These are phyloP conservation scores for Frankliniella fusca DNA, from an alignment of 2,888 invertebrate genomes.

Conservation along the genomic window DNA sequence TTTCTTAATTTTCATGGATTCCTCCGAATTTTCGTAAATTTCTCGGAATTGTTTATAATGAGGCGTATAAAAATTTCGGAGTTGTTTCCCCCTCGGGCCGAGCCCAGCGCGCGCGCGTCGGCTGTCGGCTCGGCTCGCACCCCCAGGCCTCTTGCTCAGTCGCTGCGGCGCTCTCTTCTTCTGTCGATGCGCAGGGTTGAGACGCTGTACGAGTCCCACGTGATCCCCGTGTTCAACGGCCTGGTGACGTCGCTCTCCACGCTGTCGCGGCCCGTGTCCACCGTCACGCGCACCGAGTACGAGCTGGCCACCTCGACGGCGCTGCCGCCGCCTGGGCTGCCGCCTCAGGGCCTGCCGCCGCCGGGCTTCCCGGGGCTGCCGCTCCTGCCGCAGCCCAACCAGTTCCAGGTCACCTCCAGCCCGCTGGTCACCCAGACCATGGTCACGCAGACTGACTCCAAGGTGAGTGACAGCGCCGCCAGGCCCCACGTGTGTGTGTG, in stretches of 20 bases:
- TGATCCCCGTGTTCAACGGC: constrained; percentile 73
- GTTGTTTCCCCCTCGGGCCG: no score
- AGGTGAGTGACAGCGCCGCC: constrained; percentile 45
- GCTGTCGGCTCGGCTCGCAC: no score
- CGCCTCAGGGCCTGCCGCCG: constrained; percentile 45
- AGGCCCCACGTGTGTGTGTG: no score
- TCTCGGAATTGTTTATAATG: no score
- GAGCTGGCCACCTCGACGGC: constrained; percentile 71
- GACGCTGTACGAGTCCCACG: constrained; percentile 76
- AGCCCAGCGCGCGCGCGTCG: no score
- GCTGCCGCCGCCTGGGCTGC: constrained; percentile 54
- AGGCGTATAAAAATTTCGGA: no score
- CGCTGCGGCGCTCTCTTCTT: constrained; percentile 27
- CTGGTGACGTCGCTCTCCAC: constrained; percentile 72
- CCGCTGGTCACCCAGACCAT: constrained; percentile 76
- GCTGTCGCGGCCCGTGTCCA: constrained; percentile 71
- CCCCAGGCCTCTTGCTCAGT: no score
- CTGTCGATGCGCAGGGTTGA: constrained; percentile 50
- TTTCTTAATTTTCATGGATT: no score
- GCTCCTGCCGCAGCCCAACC: constrained; percentile 53
- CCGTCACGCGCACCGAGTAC: constrained; percentile 73
- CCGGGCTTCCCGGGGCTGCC: constrained; percentile 46
- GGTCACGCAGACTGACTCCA: constrained; percentile 73
- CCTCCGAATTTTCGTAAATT: no score
- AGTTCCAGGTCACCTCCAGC: constrained; percentile 72